Base-by-base conservation (phyloP, 2,888 invertebrate genomes). In the Dryomyza anilis region DNA sequence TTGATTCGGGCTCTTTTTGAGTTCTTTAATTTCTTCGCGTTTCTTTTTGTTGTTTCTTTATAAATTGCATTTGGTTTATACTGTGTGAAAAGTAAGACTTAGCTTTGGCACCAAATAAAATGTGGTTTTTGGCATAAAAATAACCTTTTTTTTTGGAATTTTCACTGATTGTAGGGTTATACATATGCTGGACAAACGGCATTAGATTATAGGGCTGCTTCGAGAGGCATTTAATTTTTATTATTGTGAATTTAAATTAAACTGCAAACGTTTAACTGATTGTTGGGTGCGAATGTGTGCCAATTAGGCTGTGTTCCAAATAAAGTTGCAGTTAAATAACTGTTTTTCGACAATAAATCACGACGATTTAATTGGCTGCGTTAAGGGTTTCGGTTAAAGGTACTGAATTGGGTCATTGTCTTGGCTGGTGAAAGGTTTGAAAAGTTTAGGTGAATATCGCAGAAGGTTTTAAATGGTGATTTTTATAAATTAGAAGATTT, bases 201-300 rank as follows among this genome's bases (percentile, higher is more conserved):
- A 79, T 78, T 78, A 74, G 79, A 76, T 77, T 70, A 72, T 64
- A 60, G 65, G 65, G 67, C 69, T 63, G 65, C 63, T 65, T 64
- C 64, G 52, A 67, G 52, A 50, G 36, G 14, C 19, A 23, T 29
- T 43, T 30, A 7, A 25, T 43, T 4, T 19, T 39, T n/a, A 8
- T n/a, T 6, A 43, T 43, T 43, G n/a, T 3, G n/a, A 16, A n/a
- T n/a, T n/a, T n/a, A n/a, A n/a, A n/a, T n/a, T n/a, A n/a, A n/a
- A n/a, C n/a, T n/a, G n/a, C n/a, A n/a, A 78, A 69, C 79, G 79
- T 79, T 79, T 79, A 79, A 72, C 76, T 79, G 78, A 79, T 79
- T 79, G 78, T 64, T 56, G 79, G 78, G 73, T 78, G 53, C 60
- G 52, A 6, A 27, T 43, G 46, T 58, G 45, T 45, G 29, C 45